Evolutionary conservation across 1,140 invertebrate genomes (phyloP).

Genomic region (Ceratitis capitata): DNA sequence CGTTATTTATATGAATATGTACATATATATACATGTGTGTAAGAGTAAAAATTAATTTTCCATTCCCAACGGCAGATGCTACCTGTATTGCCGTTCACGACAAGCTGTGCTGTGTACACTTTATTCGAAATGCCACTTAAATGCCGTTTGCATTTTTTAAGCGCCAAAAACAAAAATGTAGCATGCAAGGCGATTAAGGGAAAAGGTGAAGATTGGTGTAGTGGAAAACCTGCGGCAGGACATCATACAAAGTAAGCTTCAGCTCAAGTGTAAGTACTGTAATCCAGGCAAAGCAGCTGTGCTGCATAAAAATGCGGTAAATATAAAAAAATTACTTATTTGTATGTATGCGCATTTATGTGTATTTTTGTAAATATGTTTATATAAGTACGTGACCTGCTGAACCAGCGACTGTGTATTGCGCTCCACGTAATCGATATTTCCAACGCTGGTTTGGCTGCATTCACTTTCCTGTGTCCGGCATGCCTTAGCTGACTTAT

Average conservation of each 20-base stretch:
- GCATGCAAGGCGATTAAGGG: background rate
- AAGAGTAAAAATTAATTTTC: constrained; percentile 12
- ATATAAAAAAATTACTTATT: background rate
- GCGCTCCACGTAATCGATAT: constrained; percentile 28
- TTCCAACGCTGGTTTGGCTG: background rate
- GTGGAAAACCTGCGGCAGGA: background rate
- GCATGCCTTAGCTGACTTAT: background rate
- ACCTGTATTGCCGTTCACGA: background rate
- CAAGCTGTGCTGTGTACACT: background rate
- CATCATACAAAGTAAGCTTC: background rate
- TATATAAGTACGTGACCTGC: background rate
- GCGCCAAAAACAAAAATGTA: background rate
- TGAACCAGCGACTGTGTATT: background rate
- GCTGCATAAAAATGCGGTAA: background rate
- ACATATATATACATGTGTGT: too few relatives aligned
- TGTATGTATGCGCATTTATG: background rate
- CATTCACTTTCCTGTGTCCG: background rate
- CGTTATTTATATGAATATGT: background rate
- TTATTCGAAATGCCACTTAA: background rate
- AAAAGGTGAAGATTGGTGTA: background rate
- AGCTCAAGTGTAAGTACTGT: background rate
- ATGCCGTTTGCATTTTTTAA: constrained; percentile 22
- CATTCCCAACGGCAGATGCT: background rate
- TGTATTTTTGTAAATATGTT: background rate
- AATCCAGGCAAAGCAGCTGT: background rate